Evolutionary conservation across 2,797 vertebrate genomes (phyloP).

Genomic region (Melanotaenia maccullochi): DNA sequence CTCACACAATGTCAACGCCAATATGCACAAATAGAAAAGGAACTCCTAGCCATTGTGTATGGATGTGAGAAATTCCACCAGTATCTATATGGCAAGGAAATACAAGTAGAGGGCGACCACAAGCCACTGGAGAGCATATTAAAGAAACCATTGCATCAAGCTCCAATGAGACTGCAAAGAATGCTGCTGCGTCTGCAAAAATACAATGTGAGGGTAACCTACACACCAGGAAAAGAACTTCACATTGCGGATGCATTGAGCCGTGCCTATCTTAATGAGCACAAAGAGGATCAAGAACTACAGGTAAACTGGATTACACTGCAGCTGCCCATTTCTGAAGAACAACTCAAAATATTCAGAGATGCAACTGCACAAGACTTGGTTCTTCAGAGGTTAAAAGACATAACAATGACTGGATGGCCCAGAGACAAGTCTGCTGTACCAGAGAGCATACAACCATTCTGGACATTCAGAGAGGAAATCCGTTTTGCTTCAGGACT

Average conservation of each 20-base stretch:
- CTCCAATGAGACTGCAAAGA: neutral
- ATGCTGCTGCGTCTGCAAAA: neutral
- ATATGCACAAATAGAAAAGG: constrained; percentile 36
- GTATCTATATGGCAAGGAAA: constrained; percentile 15
- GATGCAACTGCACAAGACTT: neutral
- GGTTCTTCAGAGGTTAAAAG: constrained; percentile 1
- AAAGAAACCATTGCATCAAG: neutral
- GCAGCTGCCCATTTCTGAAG: neutral
- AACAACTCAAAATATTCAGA: neutral
- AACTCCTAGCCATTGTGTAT: constrained; percentile 21
- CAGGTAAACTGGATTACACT: neutral
- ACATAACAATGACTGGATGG: neutral
- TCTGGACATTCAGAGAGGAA: neutral
- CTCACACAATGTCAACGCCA: constrained; percentile 20
- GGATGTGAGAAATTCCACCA: constrained; percentile 31
- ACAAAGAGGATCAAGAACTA: too few species aligned
- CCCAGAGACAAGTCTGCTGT: neutral
- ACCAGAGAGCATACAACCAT: neutral
- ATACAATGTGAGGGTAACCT: neutral
- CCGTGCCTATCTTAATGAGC: too few species aligned
- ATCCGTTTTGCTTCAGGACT: neutral
- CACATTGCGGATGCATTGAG: neutral
- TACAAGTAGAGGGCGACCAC: constrained; percentile 20
- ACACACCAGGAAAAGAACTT: constrained; percentile 9
- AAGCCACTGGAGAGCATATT: constrained; percentile 30